Evolutionary conservation across 1,140 invertebrate species (phyloP).

Genomic region (Medauroidea extradentata): DNA sequence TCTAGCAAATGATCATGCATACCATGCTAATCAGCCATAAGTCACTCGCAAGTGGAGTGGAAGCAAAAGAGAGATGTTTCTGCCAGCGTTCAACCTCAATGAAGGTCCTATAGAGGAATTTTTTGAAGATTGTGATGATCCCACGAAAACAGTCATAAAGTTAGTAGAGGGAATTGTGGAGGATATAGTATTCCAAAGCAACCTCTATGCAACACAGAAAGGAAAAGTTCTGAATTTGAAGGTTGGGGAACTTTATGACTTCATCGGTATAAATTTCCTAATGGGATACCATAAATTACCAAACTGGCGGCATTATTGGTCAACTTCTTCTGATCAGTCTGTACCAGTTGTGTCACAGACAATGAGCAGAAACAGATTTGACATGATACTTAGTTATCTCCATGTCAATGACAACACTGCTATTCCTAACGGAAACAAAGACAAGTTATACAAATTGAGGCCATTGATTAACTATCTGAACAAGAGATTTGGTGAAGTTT

Average conservation of each 20-base stretch:
- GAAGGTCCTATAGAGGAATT: too few species aligned
- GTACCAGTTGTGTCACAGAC: background rate
- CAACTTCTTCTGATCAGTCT: background rate
- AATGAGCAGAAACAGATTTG: background rate
- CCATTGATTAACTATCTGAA: background rate
- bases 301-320: background rate
- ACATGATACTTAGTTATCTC: background rate
- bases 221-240: background rate
- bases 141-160: too few species aligned
- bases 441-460: background rate
- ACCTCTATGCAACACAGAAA: too few species aligned
- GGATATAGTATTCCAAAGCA: too few species aligned
- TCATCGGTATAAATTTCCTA: background rate
- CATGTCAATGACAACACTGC: background rate
- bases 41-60: too few species aligned
- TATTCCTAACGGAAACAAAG: background rate
- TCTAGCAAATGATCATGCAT: too few species aligned
- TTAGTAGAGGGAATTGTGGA: too few species aligned
- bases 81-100: too few species aligned
- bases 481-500: background rate
- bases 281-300: constrained; percentile 1
- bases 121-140: too few species aligned
- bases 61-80: too few species aligned
- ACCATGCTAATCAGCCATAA: too few species aligned
- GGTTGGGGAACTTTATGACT: background rate